These are phyloP conservation scores for Conops quadrifasciatus DNA, from an alignment of 2,888 invertebrate genomes.

Conservation along the genomic window DNA sequence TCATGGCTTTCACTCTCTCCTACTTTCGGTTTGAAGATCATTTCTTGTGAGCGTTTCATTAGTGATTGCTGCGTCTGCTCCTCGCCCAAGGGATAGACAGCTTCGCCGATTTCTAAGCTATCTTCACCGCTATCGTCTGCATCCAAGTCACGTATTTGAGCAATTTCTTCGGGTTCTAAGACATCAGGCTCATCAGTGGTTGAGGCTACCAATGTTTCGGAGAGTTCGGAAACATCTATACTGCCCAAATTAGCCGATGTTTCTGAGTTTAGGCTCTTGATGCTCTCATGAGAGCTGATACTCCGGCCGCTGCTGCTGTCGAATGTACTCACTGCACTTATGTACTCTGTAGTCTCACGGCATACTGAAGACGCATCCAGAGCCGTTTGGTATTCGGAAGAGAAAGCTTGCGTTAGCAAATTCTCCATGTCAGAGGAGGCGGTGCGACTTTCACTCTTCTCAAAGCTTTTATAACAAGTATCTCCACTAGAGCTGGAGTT, in stretches of 20 bases:
- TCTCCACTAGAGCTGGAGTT: slow-evolving; percentile 88
- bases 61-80: slow-evolving; percentile 71
- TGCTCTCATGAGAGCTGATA: slow-evolving; percentile 85
- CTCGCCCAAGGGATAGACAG: slow-evolving; percentile 50
- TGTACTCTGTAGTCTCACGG: slow-evolving; percentile 85
- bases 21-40: slow-evolving; percentile 81
- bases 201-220: slow-evolving; percentile 92
- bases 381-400: slow-evolving; percentile 89
- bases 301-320: slow-evolving; percentile 61
- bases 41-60: slow-evolving; percentile 91
- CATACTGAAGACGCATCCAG: slow-evolving; percentile 79
- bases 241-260: slow-evolving; percentile 89
- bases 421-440: slow-evolving; percentile 85
- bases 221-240: slow-evolving; percentile 89
- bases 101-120: slow-evolving; percentile 61
- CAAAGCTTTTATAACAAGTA: slow-evolving; percentile 89
- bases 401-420: slow-evolving; percentile 76
- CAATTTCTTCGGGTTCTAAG: slow-evolving; percentile 66
- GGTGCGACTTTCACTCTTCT: slow-evolving; percentile 80
- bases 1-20: slow-evolving; percentile 64
- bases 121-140: slow-evolving; percentile 68
- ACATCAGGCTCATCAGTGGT: slow-evolving; percentile 76
- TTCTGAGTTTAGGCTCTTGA: slow-evolving; percentile 87
- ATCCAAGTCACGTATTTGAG: slow-evolving; percentile 69
- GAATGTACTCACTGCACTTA: slow-evolving; percentile 85